These are phyloP conservation scores for Dioctria rufipes DNA, from an alignment of 2,888 invertebrate species.

Conservation along the genomic window DNA sequence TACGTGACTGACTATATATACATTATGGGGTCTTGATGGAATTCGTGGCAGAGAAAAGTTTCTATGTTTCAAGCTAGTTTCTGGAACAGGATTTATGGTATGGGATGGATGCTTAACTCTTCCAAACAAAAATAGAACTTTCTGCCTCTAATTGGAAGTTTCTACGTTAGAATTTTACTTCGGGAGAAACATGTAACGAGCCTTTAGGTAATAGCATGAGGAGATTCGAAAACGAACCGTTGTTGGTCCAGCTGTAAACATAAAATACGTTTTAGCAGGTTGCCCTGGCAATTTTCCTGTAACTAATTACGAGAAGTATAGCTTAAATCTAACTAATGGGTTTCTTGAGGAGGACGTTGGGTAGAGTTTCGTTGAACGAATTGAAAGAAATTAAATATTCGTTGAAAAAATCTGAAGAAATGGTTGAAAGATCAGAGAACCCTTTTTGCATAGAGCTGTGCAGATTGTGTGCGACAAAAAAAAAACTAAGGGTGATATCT, in stretches of 20 bases:
- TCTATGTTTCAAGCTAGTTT: neutral
- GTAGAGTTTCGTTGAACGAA: too few relatives aligned
- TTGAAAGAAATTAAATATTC: too few relatives aligned
- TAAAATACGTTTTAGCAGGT: conserved; percentile 12
- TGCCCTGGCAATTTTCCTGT: neutral
- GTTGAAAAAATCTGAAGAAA: too few relatives aligned
- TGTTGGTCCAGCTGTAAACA: conserved; percentile 11
- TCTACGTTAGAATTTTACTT: conserved; percentile 1
- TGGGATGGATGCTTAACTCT: conserved; percentile 8
- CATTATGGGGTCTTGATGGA: neutral
- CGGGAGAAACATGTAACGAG: neutral
- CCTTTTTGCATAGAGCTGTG: too few relatives aligned
- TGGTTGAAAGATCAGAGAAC: too few relatives aligned
- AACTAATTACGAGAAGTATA: too few relatives aligned
- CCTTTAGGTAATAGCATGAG: too few relatives aligned
- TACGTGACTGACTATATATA: conserved; percentile 10
- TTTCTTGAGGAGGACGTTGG: too few relatives aligned
- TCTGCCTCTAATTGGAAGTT: conserved; percentile 2
- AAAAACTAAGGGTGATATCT: too few relatives aligned
- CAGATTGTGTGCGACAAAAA: too few relatives aligned
- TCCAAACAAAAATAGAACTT: conserved; percentile 8
- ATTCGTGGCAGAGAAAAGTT: too few relatives aligned
- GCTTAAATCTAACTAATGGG: too few relatives aligned
- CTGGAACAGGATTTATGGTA: neutral
- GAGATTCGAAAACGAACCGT: neutral